Conservation (phyloP, 2,797 vertebrate genomes). For the Neopelma chrysocephalum region DNA sequence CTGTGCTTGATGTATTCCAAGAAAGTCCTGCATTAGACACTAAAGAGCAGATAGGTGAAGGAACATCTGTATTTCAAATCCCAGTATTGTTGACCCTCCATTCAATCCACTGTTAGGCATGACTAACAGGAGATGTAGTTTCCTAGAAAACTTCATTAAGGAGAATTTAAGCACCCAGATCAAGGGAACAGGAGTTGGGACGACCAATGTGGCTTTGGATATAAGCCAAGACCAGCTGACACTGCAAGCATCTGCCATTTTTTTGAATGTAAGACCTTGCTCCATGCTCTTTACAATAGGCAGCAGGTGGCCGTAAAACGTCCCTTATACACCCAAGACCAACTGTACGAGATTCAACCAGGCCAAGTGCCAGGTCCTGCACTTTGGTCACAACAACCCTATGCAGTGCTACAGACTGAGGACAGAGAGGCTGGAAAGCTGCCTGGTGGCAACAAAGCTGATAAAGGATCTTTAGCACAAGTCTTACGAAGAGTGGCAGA, state of each 20-base stretch:
- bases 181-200: neutral
- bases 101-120: neutral
- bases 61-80: neutral
- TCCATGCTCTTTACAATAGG: neutral
- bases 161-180: neutral
- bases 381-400: neutral
- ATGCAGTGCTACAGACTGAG: neutral
- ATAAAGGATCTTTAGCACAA: neutral
- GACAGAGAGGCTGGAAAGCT: neutral
- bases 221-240: neutral
- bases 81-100: accelerated
- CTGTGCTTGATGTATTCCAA: neutral
- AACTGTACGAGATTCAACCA: neutral
- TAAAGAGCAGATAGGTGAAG: neutral
- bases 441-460: neutral
- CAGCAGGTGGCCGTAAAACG: neutral
- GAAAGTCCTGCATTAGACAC: neutral
- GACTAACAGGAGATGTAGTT: neutral
- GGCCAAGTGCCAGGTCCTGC: neutral
- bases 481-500: neutral
- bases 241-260: neutral
- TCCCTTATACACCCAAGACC: neutral
- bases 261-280: neutral
- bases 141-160: neutral
- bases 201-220: neutral